A percentile compares a stretch with the other conserved stretches of the same genome.
Evolutionary conservation across 1,140 invertebrate species (phyloP).

Genomic region (Zelostemma sp.): DNA sequence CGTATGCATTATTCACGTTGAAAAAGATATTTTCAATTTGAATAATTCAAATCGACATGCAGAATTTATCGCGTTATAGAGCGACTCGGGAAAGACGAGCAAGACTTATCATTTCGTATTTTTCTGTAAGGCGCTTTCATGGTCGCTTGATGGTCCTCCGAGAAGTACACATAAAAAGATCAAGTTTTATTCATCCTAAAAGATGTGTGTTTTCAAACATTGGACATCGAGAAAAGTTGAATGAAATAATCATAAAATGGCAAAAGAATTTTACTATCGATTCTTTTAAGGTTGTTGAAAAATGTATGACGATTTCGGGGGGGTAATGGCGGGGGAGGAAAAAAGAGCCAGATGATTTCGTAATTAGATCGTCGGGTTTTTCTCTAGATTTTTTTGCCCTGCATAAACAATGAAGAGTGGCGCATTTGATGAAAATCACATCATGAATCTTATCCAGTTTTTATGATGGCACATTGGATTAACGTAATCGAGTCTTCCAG

Average conservation of each 20-base stretch:
- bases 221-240: conserved; percentile 20
- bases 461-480: neutral
- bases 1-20: conserved; percentile 4
- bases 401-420: neutral
- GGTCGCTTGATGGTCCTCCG: conserved; percentile 38
- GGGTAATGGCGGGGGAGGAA: too few relatives aligned
- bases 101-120: conserved; percentile 41
- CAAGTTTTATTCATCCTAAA: conserved; percentile 41
- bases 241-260: conserved; percentile 23
- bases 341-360: too few relatives aligned
- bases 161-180: conserved; percentile 37
- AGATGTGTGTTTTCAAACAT: conserved; percentile 33
- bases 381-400: too few relatives aligned
- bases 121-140: conserved; percentile 38
- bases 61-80: conserved; percentile 34
- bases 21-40: conserved; percentile 39
- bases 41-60: conserved; percentile 38
- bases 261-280: conserved; percentile 27
- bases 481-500: neutral
- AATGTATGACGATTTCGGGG: too few relatives aligned
- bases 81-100: conserved; percentile 28
- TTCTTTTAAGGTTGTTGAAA: conserved; percentile 11
- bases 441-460: neutral
- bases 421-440: neutral
- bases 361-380: too few relatives aligned